Evolutionary conservation across 2,113 vertebrate species (phyloP), one percentile per base, ranked within the genome.

Genomic region (Collichthys lucidus): DNA sequence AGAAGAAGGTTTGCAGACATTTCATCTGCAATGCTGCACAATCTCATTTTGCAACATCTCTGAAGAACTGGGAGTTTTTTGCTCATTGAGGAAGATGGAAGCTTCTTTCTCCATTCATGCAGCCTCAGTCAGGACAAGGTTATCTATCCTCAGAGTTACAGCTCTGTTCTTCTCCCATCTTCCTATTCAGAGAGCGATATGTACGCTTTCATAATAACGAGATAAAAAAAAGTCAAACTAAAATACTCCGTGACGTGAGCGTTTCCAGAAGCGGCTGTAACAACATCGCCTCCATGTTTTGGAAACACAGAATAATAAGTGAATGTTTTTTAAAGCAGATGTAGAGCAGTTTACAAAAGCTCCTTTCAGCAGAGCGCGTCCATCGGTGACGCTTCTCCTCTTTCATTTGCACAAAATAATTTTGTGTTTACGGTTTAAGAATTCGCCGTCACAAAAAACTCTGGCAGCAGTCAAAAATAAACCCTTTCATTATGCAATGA

Each of bases 401-500:
- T 73, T 74, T 90, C 46, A 74, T 50, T 72, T 55, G 40, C 59
- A 65, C 56, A 49, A 24, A 80, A 64, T 84, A 26, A 68, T 77
- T 44, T 62, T 40, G 22, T 80, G 42, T 76, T 69, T 57, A 68
- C 60, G 76, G 42, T 69, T 40, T 46, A 53, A 65, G 60, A 78
- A 82, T 75, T 68, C n/a, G 3, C 47, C 12, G 5, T 64, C 40
- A 56, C 12, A 31, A 79, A 80, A 80, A 84, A 74, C 80, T 77
- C 53, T 44, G 14, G 4, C 20, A 55, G 50, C 57, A 0, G 57
- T 65, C 47, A 69, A 15, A 80, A 67, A 75, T 20, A 46, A 81
- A 20, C 7, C 79, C 55, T 86, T 87, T 86, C 47, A 76, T 68
- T 44, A 26, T 73, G 59, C 52, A 71, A 80, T 85, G 74, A 91